A percentile compares a stretch with the other conserved stretches of the same genome.
Conservation (phyloP, 2,888 invertebrate species). For the Dioctria rufipes region DNA sequence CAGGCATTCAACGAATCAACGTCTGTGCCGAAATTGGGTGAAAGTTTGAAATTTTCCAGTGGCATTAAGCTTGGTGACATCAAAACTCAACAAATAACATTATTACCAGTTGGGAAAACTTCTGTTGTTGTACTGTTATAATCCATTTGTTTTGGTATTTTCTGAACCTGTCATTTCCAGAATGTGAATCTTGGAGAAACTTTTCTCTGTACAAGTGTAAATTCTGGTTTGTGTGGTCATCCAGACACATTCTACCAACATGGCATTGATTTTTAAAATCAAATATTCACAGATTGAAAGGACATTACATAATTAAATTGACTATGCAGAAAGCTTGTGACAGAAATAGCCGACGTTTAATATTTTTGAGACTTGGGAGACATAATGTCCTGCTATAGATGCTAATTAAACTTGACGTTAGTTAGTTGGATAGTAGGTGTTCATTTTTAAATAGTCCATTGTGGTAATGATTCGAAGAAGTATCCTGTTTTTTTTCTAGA, state of each 20-base stretch:
- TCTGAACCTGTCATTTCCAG: slow-evolving; percentile 5
- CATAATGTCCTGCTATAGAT: too few species aligned
- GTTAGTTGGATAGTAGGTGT: too few species aligned
- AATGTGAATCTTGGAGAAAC: background rate
- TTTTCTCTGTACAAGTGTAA: slow-evolving; percentile 22
- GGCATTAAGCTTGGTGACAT: slow-evolving; percentile 2
- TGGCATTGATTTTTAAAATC: slow-evolving; percentile 13
- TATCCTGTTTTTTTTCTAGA: too few species aligned
- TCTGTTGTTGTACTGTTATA: slow-evolving; percentile 34
- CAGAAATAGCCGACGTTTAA: too few species aligned
- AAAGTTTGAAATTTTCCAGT: slow-evolving; percentile 22
- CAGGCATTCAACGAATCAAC: slow-evolving; percentile 15
- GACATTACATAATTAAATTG: background rate
- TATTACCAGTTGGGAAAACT: slow-evolving; percentile 43
- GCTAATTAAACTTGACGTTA: too few species aligned
- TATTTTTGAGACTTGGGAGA: too few species aligned
- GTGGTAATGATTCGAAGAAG: too few species aligned
- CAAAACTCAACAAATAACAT: slow-evolving; percentile 28
- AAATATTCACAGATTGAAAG: background rate
- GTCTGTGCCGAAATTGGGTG: slow-evolving; percentile 5
- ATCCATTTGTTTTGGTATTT: slow-evolving; percentile 20
- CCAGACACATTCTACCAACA: background rate
- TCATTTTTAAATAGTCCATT: too few species aligned
- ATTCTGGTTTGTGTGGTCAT: slow-evolving; percentile 7
- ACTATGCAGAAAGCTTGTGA: too few species aligned